phyloP scores from a whole-genome alignment of 2,113 vertebrate species.

The Neoarius graeffei region DNA sequence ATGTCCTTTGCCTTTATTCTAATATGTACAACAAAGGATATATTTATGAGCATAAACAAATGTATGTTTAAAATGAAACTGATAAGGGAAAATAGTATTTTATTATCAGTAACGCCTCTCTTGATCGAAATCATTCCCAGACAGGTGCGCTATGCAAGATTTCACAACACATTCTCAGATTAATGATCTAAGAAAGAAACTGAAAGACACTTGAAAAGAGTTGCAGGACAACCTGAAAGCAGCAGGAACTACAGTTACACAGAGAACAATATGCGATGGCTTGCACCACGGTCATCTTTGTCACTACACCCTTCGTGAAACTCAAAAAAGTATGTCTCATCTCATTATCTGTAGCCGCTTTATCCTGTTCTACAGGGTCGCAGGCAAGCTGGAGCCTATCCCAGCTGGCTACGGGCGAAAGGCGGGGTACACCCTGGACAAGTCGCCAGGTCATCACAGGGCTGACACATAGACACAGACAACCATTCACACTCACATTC shows the following conservation, averaged over 20 bases:
- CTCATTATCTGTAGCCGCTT: no score
- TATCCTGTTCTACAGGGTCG: no score
- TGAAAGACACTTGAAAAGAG: background rate
- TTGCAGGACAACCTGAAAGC: background rate
- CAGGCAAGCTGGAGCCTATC: no score
- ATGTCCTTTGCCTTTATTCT: background rate
- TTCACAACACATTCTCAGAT: background rate
- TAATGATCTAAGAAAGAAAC: background rate
- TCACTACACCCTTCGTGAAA: background rate
- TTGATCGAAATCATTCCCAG: background rate
- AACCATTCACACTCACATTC: no score
- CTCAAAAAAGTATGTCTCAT: no score
- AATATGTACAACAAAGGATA: background rate
- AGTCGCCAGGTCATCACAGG: no score
- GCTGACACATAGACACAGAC: no score
- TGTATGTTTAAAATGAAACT: background rate
- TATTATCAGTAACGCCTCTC: background rate
- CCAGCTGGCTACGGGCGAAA: no score
- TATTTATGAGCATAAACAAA: background rate
- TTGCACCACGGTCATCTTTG: background rate
- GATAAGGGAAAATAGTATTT: background rate
- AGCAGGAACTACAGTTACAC: background rate
- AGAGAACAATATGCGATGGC: background rate
- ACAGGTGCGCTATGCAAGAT: background rate
- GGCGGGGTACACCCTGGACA: no score